Evolutionary conservation across 2,113 vertebrate genomes (phyloP).

Genomic region (Protomyctophum bolini): DNA sequence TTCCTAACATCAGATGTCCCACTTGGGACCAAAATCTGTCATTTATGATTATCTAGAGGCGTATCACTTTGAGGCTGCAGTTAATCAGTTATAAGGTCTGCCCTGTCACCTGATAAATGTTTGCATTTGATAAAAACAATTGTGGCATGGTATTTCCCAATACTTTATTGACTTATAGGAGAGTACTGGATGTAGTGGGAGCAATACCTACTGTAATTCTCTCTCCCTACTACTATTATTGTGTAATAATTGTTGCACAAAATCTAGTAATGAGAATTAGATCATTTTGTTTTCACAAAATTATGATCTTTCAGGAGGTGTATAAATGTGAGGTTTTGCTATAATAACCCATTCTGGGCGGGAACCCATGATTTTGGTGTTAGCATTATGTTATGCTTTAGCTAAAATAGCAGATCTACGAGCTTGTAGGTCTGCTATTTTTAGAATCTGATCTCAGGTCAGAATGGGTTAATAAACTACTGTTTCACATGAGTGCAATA

Average conservation of each 20-base stretch:
- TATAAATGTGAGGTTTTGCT: background rate
- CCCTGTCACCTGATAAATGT: conserved; percentile 41
- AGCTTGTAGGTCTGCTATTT: too few species aligned
- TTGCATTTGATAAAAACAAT: conserved; percentile 20
- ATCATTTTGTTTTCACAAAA: background rate
- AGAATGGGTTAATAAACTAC: too few species aligned
- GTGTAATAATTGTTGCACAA: background rate
- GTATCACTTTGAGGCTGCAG: background rate
- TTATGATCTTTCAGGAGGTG: background rate
- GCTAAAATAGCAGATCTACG: too few species aligned
- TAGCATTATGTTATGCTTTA: too few species aligned
- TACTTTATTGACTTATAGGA: background rate
- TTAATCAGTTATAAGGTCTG: conserved; percentile 50
- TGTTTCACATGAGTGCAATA: background rate
- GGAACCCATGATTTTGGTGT: too few species aligned
- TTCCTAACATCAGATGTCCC: too few species aligned
- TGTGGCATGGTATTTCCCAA: background rate
- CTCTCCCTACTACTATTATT: background rate
- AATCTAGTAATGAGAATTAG: background rate
- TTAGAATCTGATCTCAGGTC: too few species aligned
- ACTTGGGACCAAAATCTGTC: too few species aligned
- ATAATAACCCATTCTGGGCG: too few species aligned
- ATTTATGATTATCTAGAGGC: background rate
- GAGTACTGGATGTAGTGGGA: conserved; percentile 8
- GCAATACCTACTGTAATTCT: background rate